Conservation (phyloP, 2,888 invertebrate species). For the Beris chalybata region DNA sequence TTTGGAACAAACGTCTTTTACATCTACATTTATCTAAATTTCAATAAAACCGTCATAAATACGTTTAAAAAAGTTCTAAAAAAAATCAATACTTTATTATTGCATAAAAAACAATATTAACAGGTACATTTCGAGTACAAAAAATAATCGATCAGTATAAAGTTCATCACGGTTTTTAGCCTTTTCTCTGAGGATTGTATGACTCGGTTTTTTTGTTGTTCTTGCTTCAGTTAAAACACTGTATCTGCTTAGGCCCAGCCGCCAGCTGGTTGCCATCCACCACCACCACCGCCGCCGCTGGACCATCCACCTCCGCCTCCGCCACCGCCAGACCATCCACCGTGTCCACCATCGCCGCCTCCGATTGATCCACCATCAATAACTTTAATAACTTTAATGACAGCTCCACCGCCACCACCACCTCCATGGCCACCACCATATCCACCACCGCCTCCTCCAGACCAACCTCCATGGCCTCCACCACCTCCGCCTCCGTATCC, state of each 20-base stretch:
- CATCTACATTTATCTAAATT: too few relatives aligned
- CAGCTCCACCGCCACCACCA: slow-evolving; percentile 16
- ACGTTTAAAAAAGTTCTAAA: too few relatives aligned
- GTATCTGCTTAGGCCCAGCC: slow-evolving; percentile 25
- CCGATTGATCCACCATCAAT: slow-evolving; percentile 21
- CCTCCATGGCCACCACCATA: slow-evolving; percentile 5
- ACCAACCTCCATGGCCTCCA: slow-evolving; percentile 10
- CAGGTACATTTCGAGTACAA: slow-evolving; percentile 20
- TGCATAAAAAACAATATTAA: slow-evolving; percentile 10
- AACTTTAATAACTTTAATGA: slow-evolving; percentile 20
- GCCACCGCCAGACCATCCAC: slow-evolving; percentile 22
- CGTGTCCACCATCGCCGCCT: slow-evolving; percentile 18
- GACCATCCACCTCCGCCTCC: slow-evolving; percentile 14
- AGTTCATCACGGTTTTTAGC: too few relatives aligned
- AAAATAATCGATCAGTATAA: slow-evolving; percentile 10
- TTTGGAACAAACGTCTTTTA: too few relatives aligned
- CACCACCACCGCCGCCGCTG: slow-evolving; percentile 23
- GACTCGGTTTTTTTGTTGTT: neutral
- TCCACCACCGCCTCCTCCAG: slow-evolving; percentile 12
- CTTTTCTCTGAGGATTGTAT: too few relatives aligned
- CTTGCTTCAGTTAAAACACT: slow-evolving; percentile 27
- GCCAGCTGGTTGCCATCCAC: slow-evolving; percentile 25
- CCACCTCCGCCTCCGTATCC: slow-evolving; percentile 12
- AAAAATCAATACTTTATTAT: too few relatives aligned
- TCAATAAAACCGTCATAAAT: too few relatives aligned